Evolutionary conservation across 2,797 vertebrate species (phyloP).

Genomic region (Momotus momota): DNA sequence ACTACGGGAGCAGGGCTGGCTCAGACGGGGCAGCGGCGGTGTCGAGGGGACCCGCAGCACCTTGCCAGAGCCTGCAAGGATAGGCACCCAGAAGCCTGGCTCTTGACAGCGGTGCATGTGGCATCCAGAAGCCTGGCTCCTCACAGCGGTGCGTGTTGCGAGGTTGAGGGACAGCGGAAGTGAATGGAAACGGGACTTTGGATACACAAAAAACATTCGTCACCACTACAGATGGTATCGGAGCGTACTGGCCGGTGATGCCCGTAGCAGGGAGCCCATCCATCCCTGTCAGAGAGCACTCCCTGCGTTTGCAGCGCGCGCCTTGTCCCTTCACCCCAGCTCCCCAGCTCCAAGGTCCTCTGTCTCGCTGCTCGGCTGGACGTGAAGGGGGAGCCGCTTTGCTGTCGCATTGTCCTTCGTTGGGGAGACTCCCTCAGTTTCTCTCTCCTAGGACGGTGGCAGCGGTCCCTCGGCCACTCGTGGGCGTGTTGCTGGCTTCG

Average conservation of each 20-base stretch:
- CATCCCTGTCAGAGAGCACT: neutral
- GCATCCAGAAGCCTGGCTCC: neutral
- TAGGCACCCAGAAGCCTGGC: neutral
- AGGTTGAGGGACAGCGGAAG: neutral
- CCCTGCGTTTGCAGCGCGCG: neutral
- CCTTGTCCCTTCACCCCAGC: neutral
- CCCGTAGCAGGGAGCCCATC: neutral
- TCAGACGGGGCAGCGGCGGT: neutral
- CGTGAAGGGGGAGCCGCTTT: neutral
- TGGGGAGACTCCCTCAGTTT: neutral
- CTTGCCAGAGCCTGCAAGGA: neutral
- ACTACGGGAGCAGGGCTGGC: neutral
- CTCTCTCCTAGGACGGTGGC: neutral
- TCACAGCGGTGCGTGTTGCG: neutral
- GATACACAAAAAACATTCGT: neutral
- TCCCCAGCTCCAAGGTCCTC: neutral
- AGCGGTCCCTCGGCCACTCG: neutral
- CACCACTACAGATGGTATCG: neutral
- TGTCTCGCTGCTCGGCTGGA: neutral
- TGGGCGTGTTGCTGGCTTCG: neutral
- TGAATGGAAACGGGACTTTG: neutral
- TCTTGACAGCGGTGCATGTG: neutral
- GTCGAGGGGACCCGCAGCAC: neutral
- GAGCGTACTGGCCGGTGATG: neutral
- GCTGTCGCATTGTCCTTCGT: neutral